These are phyloP conservation scores for Archilochus colubris DNA, from an alignment of 2,113 vertebrate genomes.

Conservation along the genomic window DNA sequence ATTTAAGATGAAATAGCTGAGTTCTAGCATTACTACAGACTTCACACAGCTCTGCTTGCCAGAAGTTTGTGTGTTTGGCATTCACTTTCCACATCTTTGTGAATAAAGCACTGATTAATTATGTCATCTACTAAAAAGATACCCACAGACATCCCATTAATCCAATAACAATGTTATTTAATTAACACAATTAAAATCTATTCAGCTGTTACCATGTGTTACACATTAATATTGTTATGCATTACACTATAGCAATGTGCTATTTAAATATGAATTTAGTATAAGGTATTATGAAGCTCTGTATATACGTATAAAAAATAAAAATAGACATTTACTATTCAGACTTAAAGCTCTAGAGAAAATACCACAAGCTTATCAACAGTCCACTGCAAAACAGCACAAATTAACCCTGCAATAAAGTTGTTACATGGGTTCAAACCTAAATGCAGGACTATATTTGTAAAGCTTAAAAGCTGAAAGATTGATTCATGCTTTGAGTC, in stretches of 20 bases:
- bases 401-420: neutral
- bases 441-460: neutral
- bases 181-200: neutral
- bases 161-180: neutral
- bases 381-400: neutral
- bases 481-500: neutral
- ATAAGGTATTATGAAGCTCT: neutral
- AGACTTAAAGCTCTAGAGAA: neutral
- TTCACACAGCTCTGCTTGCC: neutral
- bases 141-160: neutral
- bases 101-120: neutral
- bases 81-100: neutral
- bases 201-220: fast-evolving
- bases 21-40: neutral
- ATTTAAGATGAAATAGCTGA: neutral
- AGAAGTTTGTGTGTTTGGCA: neutral
- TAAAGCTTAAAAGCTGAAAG: neutral
- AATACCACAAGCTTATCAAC: neutral
- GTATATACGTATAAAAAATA: neutral
- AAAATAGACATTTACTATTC: neutral
- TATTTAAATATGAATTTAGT: neutral
- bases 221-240: neutral
- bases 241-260: neutral
- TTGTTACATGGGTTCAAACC: neutral
- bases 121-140: neutral